phyloP scores from a whole-genome alignment of 2,113 vertebrate species.

The Elgaria multicarinata region DNA sequence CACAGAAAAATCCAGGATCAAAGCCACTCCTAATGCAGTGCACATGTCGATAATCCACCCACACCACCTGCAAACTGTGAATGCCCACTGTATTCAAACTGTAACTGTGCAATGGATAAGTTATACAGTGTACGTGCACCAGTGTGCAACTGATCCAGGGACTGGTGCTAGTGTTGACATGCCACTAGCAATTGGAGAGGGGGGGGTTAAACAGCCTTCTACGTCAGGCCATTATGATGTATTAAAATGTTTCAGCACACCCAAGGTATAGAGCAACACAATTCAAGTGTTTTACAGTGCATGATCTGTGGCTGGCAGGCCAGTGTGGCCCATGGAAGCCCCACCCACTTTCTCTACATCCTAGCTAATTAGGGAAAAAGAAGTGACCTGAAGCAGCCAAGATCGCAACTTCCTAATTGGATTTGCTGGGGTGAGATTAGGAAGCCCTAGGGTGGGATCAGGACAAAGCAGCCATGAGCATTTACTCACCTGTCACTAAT shows the following conservation, averaged over 20 bases:
- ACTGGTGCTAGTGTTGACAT: background rate
- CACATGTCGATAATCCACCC: background rate
- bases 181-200: background rate
- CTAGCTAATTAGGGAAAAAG: too few species aligned
- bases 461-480: too few species aligned
- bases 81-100: background rate
- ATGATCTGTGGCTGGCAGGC: too few species aligned
- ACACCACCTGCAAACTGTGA: background rate
- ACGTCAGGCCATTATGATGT: background rate
- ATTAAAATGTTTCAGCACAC: background rate
- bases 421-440: too few species aligned
- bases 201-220: background rate
- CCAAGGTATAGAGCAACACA: background rate
- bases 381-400: too few species aligned
- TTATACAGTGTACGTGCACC: background rate
- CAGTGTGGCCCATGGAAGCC: too few species aligned
- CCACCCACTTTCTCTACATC: too few species aligned
- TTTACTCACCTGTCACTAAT: too few species aligned
- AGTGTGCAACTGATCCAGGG: background rate
- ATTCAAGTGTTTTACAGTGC: too few species aligned
- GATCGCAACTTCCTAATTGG: too few species aligned
- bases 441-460: too few species aligned
- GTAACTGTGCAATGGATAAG: background rate
- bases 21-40: background rate
- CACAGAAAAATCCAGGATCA: background rate